Percentiles rank a stretch among this genome's conserved stretches.
Conservation (phyloP, 2,888 invertebrate genomes). For the Tenthredo notha region DNA sequence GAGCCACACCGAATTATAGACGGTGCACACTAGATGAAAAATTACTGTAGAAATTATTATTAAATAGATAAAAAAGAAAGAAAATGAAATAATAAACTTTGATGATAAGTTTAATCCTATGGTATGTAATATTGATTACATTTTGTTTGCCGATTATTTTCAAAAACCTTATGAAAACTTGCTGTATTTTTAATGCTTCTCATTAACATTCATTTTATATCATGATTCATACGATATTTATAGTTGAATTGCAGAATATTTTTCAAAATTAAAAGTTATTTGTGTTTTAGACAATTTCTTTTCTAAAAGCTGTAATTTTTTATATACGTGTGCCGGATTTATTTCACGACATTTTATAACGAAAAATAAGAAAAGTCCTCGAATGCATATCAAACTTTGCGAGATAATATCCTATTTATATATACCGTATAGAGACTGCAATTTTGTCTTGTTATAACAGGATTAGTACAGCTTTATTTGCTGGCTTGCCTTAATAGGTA, state of each 20-base stretch:
- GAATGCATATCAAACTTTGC: conserved; percentile 19
- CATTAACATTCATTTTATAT: conserved; percentile 17
- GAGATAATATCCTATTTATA: conserved; percentile 6
- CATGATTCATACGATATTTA: conserved; percentile 15
- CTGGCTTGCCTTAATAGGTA: conserved; percentile 34
- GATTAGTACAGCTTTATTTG: conserved; percentile 32
- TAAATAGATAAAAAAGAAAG: conserved; percentile 48
- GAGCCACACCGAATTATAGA: conserved; percentile 25
- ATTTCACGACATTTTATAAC: conserved; percentile 15
- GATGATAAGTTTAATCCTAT: conserved; percentile 24
- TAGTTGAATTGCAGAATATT: neutral
- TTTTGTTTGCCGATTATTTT: neutral
- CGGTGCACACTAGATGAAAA: conserved; percentile 37
- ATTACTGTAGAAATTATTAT: conserved; percentile 43
- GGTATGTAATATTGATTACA: conserved; percentile 34
- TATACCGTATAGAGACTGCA: neutral
- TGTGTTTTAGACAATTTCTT: neutral
- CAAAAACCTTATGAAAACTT: neutral
- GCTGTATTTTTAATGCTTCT: neutral
- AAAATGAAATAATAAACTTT: conserved; percentile 51
- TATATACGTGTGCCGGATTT: conserved; percentile 22
- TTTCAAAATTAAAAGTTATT: neutral
- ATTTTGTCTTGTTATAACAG: conserved; percentile 23
- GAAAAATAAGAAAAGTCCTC: neutral
- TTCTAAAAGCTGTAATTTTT: conserved; percentile 18